Evolutionary conservation across 53 echinoderm and acorn worm genomes (phyloP).

Genomic region (Patiria pectinifera): DNA sequence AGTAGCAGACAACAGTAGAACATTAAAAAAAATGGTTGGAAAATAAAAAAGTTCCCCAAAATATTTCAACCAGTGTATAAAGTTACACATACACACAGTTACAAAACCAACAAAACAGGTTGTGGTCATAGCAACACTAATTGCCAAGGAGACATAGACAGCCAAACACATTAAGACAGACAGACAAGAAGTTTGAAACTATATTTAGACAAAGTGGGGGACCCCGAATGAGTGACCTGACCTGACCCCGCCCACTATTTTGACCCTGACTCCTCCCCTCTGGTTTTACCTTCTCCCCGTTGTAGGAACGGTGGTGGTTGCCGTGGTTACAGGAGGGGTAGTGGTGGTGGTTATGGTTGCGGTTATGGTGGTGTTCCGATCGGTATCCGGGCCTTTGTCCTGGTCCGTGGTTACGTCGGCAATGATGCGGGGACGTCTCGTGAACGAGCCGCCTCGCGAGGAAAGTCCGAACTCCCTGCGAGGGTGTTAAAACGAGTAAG

Average conservation of each 20-base stretch:
- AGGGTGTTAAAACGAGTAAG: constrained; percentile 34
- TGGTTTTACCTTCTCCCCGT: constrained; percentile 64
- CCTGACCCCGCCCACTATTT: not conserved
- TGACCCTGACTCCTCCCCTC: constrained; percentile 2
- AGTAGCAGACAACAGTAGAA: too few relatives aligned
- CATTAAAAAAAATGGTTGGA: not conserved
- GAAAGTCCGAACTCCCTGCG: constrained; percentile 66
- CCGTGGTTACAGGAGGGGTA: constrained; percentile 64
- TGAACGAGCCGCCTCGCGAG: constrained; percentile 59
- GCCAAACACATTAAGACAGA: not conserved
- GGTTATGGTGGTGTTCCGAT: constrained; percentile 56
- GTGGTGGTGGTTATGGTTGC: constrained; percentile 66
- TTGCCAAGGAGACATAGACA: not conserved
- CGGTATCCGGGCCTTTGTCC: constrained; percentile 42
- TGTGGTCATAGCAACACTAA: not conserved
- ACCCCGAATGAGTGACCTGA: not conserved
- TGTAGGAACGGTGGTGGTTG: constrained; percentile 66
- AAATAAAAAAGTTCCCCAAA: not conserved
- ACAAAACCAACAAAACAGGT: not conserved
- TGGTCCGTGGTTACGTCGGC: constrained; percentile 65
- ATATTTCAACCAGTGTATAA: not conserved
- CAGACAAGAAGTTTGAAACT: not conserved
- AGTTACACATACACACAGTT: not conserved
- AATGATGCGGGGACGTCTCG: constrained; percentile 60
- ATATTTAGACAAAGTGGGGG: not conserved